These are phyloP conservation scores for Papilio xuthus DNA, from an alignment of 1,140 invertebrate species.

Conservation along the genomic window DNA sequence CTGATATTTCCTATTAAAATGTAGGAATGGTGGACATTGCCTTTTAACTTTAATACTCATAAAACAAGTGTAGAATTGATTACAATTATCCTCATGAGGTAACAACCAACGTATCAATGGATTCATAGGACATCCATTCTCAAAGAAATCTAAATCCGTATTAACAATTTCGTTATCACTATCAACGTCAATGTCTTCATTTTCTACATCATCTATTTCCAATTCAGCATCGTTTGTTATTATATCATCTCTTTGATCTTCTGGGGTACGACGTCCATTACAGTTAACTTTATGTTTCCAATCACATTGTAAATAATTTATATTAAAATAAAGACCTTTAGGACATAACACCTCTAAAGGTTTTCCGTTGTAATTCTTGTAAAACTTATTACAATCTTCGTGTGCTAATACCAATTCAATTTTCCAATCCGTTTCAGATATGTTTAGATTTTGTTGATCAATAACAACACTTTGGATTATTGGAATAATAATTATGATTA, in stretches of 20 bases:
- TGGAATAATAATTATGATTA: neutral
- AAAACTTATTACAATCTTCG: slow-evolving; percentile 83
- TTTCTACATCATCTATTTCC: slow-evolving; percentile 1
- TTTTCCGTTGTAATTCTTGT: slow-evolving; percentile 79
- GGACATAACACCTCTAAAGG: slow-evolving; percentile 79
- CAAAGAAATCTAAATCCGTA: slow-evolving; percentile 47
- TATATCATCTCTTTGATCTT: slow-evolving; percentile 12
- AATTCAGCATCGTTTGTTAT: slow-evolving; percentile 24
- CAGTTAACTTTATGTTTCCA: slow-evolving; percentile 80
- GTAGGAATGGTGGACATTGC: slow-evolving; percentile 22
- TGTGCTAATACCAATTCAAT: slow-evolving; percentile 71
- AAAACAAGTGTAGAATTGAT: slow-evolving; percentile 40
- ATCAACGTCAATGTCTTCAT: slow-evolving; percentile 7
- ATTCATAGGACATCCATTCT: slow-evolving; percentile 67
- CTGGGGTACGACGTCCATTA: slow-evolving; percentile 55
- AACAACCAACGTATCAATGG: slow-evolving; percentile 70
- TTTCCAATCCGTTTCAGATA: slow-evolving; percentile 54
- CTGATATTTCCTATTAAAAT: slow-evolving; percentile 33
- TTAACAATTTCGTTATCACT: slow-evolving; percentile 4
- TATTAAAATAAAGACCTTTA: slow-evolving; percentile 81
- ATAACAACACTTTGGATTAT: slow-evolving; percentile 4
- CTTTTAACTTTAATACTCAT: slow-evolving; percentile 21
- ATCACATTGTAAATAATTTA: slow-evolving; percentile 80
- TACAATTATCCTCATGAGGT: slow-evolving; percentile 79
- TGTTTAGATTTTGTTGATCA: slow-evolving; percentile 27